phyloP scores from a whole-genome alignment of 2,888 invertebrate species.

The Himalopsyche anomala region DNA sequence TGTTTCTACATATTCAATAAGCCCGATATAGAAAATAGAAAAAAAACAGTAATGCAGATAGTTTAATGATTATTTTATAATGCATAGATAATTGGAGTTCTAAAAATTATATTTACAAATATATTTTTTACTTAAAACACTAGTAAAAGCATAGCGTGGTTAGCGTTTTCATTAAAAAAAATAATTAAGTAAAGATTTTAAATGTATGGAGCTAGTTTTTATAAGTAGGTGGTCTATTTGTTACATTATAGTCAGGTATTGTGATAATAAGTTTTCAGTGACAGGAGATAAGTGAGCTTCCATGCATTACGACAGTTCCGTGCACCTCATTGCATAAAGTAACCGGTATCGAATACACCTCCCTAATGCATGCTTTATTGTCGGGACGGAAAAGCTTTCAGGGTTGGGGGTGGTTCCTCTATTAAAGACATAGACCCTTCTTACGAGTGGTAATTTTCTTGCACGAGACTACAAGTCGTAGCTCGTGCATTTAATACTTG shows the following conservation, averaged over 20 bases:
- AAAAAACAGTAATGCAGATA: no score
- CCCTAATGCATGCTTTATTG: constrained; percentile 26
- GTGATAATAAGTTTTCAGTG: neutral
- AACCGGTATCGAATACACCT: constrained; percentile 21
- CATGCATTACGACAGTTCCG: neutral
- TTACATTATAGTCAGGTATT: neutral
- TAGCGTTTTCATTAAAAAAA: no score
- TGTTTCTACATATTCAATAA: no score
- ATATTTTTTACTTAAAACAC: no score
- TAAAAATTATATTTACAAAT: no score
- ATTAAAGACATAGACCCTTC: constrained; percentile 33
- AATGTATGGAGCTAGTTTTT: no score
- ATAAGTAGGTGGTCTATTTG: no score
- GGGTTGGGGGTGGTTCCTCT: constrained; percentile 3
- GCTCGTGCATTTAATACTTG: constrained; percentile 34
- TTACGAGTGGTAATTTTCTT: constrained; percentile 31
- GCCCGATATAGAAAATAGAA: no score
- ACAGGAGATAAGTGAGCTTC: constrained; percentile 7
- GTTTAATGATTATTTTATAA: no score
- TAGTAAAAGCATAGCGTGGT: no score
- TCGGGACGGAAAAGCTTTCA: constrained; percentile 9
- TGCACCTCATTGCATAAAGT: constrained; percentile 26
- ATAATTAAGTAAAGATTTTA: no score
- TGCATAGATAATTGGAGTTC: no score
- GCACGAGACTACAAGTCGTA: constrained; percentile 8